These are phyloP conservation scores for Eleginops maclovinus DNA, from an alignment of 2,113 vertebrate species.

Conservation along the genomic window DNA sequence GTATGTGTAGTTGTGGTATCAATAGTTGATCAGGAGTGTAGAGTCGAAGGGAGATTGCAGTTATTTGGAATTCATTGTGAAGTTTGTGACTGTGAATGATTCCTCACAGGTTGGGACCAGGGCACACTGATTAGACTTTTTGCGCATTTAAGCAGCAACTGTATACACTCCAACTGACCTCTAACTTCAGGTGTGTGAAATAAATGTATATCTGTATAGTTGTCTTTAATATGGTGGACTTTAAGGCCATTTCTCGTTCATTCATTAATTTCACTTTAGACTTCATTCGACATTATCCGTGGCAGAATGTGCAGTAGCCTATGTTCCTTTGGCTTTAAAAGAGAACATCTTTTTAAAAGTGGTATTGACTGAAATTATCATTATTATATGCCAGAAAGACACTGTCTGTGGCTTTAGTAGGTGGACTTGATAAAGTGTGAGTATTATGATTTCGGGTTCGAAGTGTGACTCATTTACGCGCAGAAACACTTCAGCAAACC, in stretches of 20 bases:
- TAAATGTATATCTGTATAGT: not conserved
- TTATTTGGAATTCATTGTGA: conserved; percentile 12
- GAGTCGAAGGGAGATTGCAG: not conserved
- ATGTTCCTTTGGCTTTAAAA: not conserved
- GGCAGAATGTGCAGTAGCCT: too few species aligned
- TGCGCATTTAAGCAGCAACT: conserved; percentile 2
- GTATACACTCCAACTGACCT: not conserved
- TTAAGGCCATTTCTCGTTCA: not conserved
- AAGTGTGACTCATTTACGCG: conserved; percentile 7
- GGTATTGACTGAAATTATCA: not conserved
- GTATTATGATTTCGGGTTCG: conserved; percentile 11
- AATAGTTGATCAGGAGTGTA: not conserved
- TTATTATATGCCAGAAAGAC: not conserved
- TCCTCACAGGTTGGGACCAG: conserved; percentile 29
- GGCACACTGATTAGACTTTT: conserved; percentile 11
- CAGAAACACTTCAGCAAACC: not conserved
- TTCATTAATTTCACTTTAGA: conserved; percentile 10
- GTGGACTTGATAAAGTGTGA: not conserved
- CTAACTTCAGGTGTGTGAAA: not conserved
- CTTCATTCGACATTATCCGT: not conserved
- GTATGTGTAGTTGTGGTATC: not conserved
- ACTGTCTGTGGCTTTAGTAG: not conserved
- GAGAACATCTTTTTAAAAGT: not conserved
- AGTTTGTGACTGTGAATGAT: conserved; percentile 20
- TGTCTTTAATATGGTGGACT: not conserved